Base-by-base conservation (phyloP, 35 echinoderm and acorn worm genomes). In the Apostichopus parvimensis region DNA sequence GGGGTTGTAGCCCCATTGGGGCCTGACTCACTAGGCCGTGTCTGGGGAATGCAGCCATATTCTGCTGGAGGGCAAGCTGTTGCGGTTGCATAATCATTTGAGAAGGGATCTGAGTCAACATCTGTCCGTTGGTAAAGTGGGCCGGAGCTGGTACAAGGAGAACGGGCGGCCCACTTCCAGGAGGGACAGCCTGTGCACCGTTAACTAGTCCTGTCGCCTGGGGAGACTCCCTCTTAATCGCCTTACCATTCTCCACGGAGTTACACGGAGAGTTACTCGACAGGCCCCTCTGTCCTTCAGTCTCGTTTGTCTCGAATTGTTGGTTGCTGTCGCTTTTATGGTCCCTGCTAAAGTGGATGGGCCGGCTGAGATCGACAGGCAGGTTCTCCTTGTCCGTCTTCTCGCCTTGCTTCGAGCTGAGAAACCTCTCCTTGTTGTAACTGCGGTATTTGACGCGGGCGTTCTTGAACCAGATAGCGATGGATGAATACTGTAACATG, bases 381-480 rank as follows among this genome's bases (percentile, higher is more conserved):
- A 72, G 21, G n/a, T 62, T 79, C 12, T 90, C 73, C 78, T 90
- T 88, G n/a, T 94, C 92, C 5, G 23, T 70, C 13, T 82, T 77
- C 26, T 90, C 86, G 22, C 80, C 72, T 26, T 91, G 89, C 14
- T 53, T 66, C 17, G 23, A 25, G 9, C 61, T 21, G 8, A 78
- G 72, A 10, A 79, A 61, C 12, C 53, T 57, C 10, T 91, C 89
- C 26, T 79, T 85, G 9, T 79, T 72, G 10, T 85, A 77, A 52
- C 80, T 92, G 17, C 94, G 58, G 70, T 98, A 96, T 91, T 99
- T 99, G 4, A 93, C 97, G 20, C 97, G 26, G 15, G 97, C 97
- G 73, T 99, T 99, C 87, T 99, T 99, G 77, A 99, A 99, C 97
- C 97, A 99, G 75, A 99, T 95, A 14, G 93, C 91, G 24, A 99